Base-by-base conservation (phyloP, 2,888 invertebrate species). In the Clanis bilineata region DNA sequence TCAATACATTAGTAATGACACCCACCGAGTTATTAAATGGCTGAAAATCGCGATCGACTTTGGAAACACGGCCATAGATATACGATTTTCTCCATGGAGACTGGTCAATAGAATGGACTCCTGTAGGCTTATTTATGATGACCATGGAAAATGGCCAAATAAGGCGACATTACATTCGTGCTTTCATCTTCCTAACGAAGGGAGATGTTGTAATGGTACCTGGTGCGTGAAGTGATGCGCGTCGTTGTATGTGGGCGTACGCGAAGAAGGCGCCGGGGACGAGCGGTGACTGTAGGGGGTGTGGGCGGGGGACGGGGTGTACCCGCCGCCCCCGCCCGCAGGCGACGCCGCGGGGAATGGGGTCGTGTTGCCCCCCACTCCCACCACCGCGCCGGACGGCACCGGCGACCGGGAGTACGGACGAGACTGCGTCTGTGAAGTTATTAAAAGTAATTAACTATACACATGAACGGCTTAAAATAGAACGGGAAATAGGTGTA, bases 281-380 rank as follows among this genome's bases (percentile, higher is more conserved):
- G 86, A 86, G 84, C 90, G 90, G 74, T 89, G 88, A 71, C 80
- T 80, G 86, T 90, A 90, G 56, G 90, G 89, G 73, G 89, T 89
- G 86, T 87, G 87, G 68, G 88, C 84, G 4, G 90, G 90, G 58
- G 89, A 89, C 56, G 89, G 86, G 64, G 86, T 86, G 88, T 85
- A 91, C 66, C 74, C 77, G 73, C 79, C 76, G 62, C 72, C 73
- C 60, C 79, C 76, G 62, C 72, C 73, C 60, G 77, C 83, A 12
- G 86, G 85, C 10, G 88, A 85, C 64, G 86, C 83, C 18, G 79
- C 79, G n/a, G 87, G 85, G 85, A 86, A 83, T 63, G 88, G 71
- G 64, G 79, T 74, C 47, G 65, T 68, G 65, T 68, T 69, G 67
- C 75, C 65, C 32, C 62, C 64, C 32, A 58, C 25, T 5, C 68